Percentiles rank a stretch among this genome's conserved stretches.
Conservation (phyloP, 2,888 invertebrate species). For the Corbicula japonica region DNA sequence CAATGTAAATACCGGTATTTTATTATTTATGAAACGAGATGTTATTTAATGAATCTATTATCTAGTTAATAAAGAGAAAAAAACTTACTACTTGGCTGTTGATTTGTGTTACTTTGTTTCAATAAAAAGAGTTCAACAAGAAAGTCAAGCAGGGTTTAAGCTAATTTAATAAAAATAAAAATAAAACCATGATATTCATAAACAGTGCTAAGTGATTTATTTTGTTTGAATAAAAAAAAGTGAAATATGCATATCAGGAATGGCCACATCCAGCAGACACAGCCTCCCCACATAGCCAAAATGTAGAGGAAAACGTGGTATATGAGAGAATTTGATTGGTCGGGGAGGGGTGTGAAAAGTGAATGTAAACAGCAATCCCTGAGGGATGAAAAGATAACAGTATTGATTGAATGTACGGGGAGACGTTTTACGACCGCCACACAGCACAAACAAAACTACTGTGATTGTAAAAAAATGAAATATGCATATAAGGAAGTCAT, state of each 20-base stretch:
- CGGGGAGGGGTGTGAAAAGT: no score
- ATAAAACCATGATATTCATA: neutral
- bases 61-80: conserved; percentile 24
- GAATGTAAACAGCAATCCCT: no score
- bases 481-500: no score
- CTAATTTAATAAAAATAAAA: neutral
- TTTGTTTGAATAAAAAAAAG: neutral
- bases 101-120: neutral
- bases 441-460: no score
- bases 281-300: no score
- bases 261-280: neutral
- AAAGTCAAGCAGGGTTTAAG: no score
- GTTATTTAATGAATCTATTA: conserved; percentile 26
- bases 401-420: no score
- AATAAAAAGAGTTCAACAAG: neutral
- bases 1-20: conserved; percentile 26
- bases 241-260: neutral
- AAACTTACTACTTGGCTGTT: neutral
- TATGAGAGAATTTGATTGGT: no score
- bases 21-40: conserved; percentile 20
- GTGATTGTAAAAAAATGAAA: no score
- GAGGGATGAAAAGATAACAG: no score
- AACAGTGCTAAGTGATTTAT: neutral
- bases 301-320: no score
- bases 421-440: no score